Evolutionary conservation across 2,797 vertebrate genomes (phyloP), one percentile per base, ranked within the genome.

Genomic region (Pterois miles): DNA sequence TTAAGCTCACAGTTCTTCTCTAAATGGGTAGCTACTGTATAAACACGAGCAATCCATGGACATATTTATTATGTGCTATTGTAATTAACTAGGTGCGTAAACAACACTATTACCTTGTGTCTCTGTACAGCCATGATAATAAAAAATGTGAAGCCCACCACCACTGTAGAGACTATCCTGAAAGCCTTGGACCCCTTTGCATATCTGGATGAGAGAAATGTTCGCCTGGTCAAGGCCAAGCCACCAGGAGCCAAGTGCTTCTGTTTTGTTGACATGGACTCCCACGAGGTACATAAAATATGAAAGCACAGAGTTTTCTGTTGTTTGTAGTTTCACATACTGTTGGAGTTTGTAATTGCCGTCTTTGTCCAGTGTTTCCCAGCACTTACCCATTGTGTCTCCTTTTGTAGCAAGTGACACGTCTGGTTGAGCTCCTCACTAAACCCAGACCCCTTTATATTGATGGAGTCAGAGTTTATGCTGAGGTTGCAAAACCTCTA

Each of bases 181-280:
- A 97, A 97, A 90, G 95, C 97, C 22, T 92, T 99, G 88, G 96
- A 98, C 60, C 95, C 97, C 0, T 99, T 96, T 3, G 97, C 98
- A 3, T 97, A 92, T 60, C 93, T 99, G 56, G 97, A 98, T 81
- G 97, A 97, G 22, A 96, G 97, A 87, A 98, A 96, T 0, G 97
- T 99, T 59, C 97, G 98, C 16, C 95, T 99, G 46, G 97, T 99
- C 86, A 98, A 97, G 92, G 97, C 96, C 76, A 98, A 97, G 82
- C 95, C 96, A 5, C 95, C 96, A 20, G 97, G 96, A 84, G 93
- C 96, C 60, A 97, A 97, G 83, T 98, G 97, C 84, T 98, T 99
- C 16, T 98, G 97, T 93, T 99, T 99, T 89, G 97, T 99, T n/a
- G 98, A 99, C 68, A 97, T 99, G 88, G 98, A 98, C 54, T 99